Evolutionary conservation across 2,888 invertebrate species (phyloP), one percentile per base, ranked within the genome.

Genomic region (Pseudolycoriella hygida): DNA sequence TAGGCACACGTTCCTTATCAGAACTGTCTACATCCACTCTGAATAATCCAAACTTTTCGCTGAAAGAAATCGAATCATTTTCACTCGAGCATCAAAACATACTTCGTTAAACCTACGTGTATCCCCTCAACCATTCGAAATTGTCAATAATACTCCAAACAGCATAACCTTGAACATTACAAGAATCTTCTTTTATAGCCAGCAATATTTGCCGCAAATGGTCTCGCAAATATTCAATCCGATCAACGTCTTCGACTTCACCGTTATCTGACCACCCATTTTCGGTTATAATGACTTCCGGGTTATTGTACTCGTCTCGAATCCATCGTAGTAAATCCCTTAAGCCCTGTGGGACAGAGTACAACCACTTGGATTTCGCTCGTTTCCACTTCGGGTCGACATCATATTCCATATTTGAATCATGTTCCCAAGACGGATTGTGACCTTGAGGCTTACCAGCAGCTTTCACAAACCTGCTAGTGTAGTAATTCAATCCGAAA

Each of bases 211-310:
- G 55, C 46, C 53, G 50, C 15, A 60, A 50, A 49, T 60, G 58
- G 17, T 54, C 51, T 55, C 58, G 15, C 10, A 40, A 18, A 31
- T 40, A 44, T 5, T 20, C 14, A 45, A 40, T 45, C 15, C 40
- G 41, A 32, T 15, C 32, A 17, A 11, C n/a, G 17, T 39, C 39
- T 10, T 25, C n/a, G 2, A 44, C 3, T 30, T 25, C 4, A 8
- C 60, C 60, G 11, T 54, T 56, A 17, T 69, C 71, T 0, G 70
- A 67, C 56, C 66, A 74, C 2, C 77, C 77, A 52, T 76, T 76
- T 54, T 77, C 77, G 0, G 71, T 71, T 20, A 77, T 68, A 50
- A 72, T 58, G 5, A 77, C 66, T 40, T 63, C 64, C 0, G 71
- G 66, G 50, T 74, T 65, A 25, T 69, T 64, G 55, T 73, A 78